Conservation (phyloP, 64 coral and sea anemone genomes). For the Dendrophyllia cribrosa region DNA sequence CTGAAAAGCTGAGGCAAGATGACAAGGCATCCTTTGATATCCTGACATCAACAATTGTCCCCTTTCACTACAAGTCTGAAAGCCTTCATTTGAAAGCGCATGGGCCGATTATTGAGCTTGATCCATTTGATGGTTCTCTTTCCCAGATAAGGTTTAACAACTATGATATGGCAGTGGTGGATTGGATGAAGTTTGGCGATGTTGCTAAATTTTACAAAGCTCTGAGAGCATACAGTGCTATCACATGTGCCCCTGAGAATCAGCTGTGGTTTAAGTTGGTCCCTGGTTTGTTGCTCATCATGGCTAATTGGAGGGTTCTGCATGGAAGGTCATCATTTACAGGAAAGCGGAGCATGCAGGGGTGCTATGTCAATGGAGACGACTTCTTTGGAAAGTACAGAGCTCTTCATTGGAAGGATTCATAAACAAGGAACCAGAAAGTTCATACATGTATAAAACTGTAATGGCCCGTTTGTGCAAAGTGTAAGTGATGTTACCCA, state of each 20-base stretch:
- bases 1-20: conserved; percentile 67
- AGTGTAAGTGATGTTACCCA: no score
- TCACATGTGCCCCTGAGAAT: conserved; percentile 64
- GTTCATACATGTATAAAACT: no score
- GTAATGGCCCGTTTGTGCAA: no score
- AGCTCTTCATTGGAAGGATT: neutral
- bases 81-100: conserved; percentile 58
- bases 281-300: conserved; percentile 70
- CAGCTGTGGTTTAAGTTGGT: conserved; percentile 77
- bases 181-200: conserved; percentile 65
- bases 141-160: conserved; percentile 80
- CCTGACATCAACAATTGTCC: conserved; percentile 59
- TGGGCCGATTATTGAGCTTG: conserved; percentile 81
- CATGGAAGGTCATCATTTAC: conserved; percentile 86
- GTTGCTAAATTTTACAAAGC: conserved; percentile 80
- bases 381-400: conserved; percentile 80
- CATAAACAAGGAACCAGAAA: neutral
- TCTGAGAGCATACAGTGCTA: conserved; percentile 57
- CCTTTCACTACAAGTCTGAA: conserved; percentile 70
- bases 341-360: conserved; percentile 73
- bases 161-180: conserved; percentile 68
- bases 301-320: conserved; percentile 85
- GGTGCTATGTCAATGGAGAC: conserved; percentile 85
- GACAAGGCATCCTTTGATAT: conserved; percentile 74
- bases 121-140: conserved; percentile 64